Percentiles rank a stretch among this genome's conserved stretches.
Conservation (phyloP, 2,113 vertebrate species). For the Podocnemis expansa region DNA sequence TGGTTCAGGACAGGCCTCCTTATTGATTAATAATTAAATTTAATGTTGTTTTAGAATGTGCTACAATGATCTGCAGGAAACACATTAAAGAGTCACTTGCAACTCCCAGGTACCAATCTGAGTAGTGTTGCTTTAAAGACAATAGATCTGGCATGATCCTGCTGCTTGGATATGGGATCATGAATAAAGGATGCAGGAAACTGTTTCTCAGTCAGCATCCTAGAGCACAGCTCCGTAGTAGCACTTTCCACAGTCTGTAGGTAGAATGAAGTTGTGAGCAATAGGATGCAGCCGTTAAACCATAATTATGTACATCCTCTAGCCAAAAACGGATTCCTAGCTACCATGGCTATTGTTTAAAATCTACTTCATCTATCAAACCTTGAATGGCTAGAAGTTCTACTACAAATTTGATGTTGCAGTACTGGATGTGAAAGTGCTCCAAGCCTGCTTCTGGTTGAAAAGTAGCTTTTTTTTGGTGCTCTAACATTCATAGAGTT, state of each 20-base stretch:
- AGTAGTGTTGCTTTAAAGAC: background rate
- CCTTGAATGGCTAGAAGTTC: background rate
- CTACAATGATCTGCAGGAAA: background rate
- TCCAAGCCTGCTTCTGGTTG: background rate
- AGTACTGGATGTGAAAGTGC: background rate
- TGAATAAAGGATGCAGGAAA: background rate
- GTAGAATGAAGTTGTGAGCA: background rate
- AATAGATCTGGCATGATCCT: background rate
- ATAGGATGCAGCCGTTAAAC: background rate
- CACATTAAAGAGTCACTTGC: background rate
- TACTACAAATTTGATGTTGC: background rate
- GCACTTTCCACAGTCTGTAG: background rate
- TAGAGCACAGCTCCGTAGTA: background rate
- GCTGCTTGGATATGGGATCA: rapidly evolving
- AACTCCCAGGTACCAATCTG: background rate
- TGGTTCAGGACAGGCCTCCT: background rate
- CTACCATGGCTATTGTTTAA: background rate
- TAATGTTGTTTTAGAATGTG: background rate
- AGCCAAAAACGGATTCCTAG: background rate
- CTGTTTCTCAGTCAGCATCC: background rate
- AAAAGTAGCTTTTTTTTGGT: background rate
- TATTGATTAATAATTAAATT: no score
- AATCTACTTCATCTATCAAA: background rate
- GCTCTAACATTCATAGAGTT: background rate
- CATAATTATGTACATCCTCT: background rate